These are phyloP conservation scores for Sciurus niger DNA, from an alignment of 2,113 vertebrate species.

Conservation along the genomic window DNA sequence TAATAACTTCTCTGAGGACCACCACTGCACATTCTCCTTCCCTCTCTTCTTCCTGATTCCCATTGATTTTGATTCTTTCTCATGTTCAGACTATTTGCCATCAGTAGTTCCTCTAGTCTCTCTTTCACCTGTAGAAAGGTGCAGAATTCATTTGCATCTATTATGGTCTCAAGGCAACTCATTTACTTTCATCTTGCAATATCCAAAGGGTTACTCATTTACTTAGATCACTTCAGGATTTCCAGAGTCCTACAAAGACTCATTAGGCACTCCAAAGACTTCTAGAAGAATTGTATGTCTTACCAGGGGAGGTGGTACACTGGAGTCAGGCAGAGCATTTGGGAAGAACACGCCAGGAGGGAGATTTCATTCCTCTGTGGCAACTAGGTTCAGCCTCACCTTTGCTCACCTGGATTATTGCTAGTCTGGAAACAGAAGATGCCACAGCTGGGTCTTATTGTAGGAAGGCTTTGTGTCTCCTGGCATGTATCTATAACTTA, in stretches of 20 bases:
- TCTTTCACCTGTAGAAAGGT: slow-evolving; percentile 65
- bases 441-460: background rate
- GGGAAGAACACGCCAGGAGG: background rate
- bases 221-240: slow-evolving; percentile 69
- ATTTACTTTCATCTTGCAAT: slow-evolving; percentile 70
- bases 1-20: slow-evolving; percentile 78
- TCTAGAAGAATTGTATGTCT: background rate
- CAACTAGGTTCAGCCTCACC: background rate
- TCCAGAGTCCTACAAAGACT: slow-evolving; percentile 54
- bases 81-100: slow-evolving; percentile 55
- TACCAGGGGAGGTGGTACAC: no score
- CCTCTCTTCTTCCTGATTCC: slow-evolving; percentile 62
- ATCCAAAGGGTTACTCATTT: slow-evolving; percentile 72
- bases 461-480: background rate
- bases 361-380: background rate
- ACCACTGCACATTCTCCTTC: background rate
- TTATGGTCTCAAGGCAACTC: slow-evolving; percentile 62
- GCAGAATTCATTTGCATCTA: slow-evolving; percentile 70
- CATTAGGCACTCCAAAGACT: background rate
- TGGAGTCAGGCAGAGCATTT: background rate
- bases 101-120: slow-evolving; percentile 35
- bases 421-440: background rate
- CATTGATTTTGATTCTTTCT: slow-evolving; percentile 76
- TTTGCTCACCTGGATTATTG: background rate
- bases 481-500: background rate